Base-by-base conservation (phyloP, 2,888 invertebrate species). In the Meta bourneti region DNA sequence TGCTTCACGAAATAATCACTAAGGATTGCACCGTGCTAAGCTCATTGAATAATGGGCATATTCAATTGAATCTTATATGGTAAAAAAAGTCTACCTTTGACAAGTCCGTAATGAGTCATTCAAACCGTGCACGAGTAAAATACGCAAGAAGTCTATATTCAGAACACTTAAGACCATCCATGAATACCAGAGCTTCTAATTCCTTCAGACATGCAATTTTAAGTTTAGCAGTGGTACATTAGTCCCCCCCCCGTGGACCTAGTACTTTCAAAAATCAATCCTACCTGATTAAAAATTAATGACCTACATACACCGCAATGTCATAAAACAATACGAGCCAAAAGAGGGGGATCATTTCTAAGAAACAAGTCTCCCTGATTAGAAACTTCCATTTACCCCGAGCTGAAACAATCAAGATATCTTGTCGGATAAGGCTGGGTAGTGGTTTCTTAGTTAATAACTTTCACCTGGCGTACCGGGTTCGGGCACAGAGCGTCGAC, bases 381-480 rank as follows among this genome's bases (percentile, higher is more conserved):
- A 89, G 82, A 83, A 89, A 82, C 77, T 34, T n/a, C 82, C 89
- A 77, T 82, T 78, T 89, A 61, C 89, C 49, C n/a, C 70, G 11
- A 61, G 20, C 70, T 19, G 77, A 51, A 82, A 83, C 87, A 87
- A 87, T 87, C 87, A 80, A 72, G 87, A 72, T 74, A 19, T 71
- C 80, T 72, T 87, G 87, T 87, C 74, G 19, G 75, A 34, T 34
- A 34, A 34, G 34, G 34, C 34, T 2, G 34, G 34, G 34, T 52
- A 19, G 69, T 16, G 78, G 71, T 82, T 89, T 70, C 89, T 89
- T 89, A 89, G 89, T 83, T 87, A 89, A 89, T 89, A 89, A 89
- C 89, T 79, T 77, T 89, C 82, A 89, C 89, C 82, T 89, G 89
- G 78, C 61, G 51, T 69, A 54, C 8, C 54, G 54, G 49, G 71